A percentile compares a stretch with the other conserved stretches of the same genome.
These are phyloP conservation scores for Tupaia chinensis DNA, from an alignment of 2,113 vertebrate species.

Conservation along the genomic window DNA sequence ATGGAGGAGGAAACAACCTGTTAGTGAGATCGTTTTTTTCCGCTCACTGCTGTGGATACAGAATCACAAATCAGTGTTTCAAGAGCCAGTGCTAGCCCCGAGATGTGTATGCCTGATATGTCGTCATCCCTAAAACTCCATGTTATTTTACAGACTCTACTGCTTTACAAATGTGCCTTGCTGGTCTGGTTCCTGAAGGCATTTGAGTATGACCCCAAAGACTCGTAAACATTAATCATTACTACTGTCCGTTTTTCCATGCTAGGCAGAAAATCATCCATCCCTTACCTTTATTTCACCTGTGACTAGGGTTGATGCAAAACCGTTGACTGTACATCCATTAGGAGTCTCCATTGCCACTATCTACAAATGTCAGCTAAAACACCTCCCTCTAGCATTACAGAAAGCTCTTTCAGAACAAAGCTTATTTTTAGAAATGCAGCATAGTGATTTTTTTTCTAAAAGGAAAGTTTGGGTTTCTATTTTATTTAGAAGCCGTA, in stretches of 20 bases:
- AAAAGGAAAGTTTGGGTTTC: constrained; percentile 75
- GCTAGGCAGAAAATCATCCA: neutral
- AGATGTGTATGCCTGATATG: neutral
- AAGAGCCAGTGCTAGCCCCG: neutral
- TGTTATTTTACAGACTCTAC: neutral
- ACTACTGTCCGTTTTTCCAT: neutral
- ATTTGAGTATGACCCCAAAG: neutral
- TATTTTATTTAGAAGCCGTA: constrained; percentile 72
- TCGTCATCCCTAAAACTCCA: neutral
- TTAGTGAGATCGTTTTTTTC: neutral
- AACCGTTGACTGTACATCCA: neutral
- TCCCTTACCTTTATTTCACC: constrained; percentile 26
- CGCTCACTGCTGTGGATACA: neutral
- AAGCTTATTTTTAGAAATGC: constrained; percentile 82
- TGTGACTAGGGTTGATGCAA: neutral
- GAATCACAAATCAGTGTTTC: neutral
- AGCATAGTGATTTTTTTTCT: constrained; percentile 57
- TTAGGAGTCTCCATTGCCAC: constrained; percentile 23
- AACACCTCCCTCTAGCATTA: constrained; percentile 59
- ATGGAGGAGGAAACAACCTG: neutral
- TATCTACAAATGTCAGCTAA: constrained; percentile 30
- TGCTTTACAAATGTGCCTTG: neutral
- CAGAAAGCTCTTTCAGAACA: constrained; percentile 65
- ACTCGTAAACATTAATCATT: neutral
- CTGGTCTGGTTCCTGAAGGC: neutral